Evolutionary conservation across 2,888 invertebrate genomes (phyloP), one percentile per base, ranked within the genome.

Genomic region (Drosophila dives): DNA sequence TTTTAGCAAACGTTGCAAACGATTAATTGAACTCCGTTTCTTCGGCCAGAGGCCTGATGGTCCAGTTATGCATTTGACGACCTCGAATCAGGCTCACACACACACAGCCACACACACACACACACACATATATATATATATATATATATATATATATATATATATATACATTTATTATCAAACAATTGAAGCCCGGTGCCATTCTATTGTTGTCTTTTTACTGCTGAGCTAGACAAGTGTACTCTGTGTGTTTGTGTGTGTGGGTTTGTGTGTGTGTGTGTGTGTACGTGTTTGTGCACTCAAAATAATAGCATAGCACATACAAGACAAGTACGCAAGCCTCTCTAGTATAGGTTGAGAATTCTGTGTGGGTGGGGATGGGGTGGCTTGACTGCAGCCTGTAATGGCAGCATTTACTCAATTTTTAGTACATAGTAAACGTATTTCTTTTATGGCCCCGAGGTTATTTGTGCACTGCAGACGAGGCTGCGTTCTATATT

Each of bases 351-450:
- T 49, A 26, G 61, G 55, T 23, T 51, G n/a, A 29, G 45, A 38
- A 20, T 58, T 68, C 50, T 68, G 50, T 5, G 64, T 17, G 50
- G 10, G 64, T 12, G 34, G 33, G 15, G 20, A 17, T 50, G 36
- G 26, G 33, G 65, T 32, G 32, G 59, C 76, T 79, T 77, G 79
- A 77, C 84, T 86, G 85, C 79, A 80, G 80, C 66, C 85, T 45
- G 84, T 89, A 84, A 89, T 86, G 81, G 84, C 80, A 86, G 89
- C 89, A 79, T 89, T 86, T 86, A 89, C 86, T 89, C 86, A 86
- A 86, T 86, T 86, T 86, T 85, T 81, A 88, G 86, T 85, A 88
- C 83, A 81, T 80, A 83, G 87, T 81, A 89, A 89, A 86, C 89
- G 89, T 87, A 89, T 86, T 86, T 87, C 86, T 89, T 86, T 86